Evolutionary conservation across 2,797 vertebrate species (phyloP), one percentile per base, ranked within the genome.

Genomic region (Pangasius djambal): DNA sequence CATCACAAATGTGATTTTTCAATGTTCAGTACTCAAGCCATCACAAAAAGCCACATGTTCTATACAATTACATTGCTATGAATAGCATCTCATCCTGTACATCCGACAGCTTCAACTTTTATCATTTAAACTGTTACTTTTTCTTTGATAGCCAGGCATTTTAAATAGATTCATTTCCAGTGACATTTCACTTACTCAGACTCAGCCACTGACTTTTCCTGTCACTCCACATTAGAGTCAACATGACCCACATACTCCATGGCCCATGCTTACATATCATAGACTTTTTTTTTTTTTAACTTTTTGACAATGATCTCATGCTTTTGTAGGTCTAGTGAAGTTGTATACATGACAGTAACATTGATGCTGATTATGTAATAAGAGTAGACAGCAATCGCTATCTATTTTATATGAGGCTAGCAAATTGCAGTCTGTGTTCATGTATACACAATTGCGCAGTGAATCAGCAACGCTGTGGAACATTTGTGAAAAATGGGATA

Each of bases 281-380:
- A 83, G 79, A 25, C 12, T 40, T 40, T 40, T 81, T 40, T 40
- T 50, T 28, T 44, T 44, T 50, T 48, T 37, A 44, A 74, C 40
- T 10, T 12, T 59, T 57, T 81, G 52, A 28, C 52, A 87, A 85
- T 89, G 65, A 69, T 31, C 40, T 65, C 52, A 22, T 52, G 44
- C 4, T 69, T 85, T 85, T 67, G 25, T 70, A 34, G 10, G n/a
- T 70, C n/a, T 31, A 34, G 4, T 22, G 20, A 34, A 31, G 16
- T 52, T n/a, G 44, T 20, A n/a, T n/a, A 6, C 40, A 37, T 57
- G 18, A 85, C 20, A 70, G 67, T 57, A 8, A 2, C 50, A 37
- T 25, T 70, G 67, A 40, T 28, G 31, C 13, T n/a, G 52, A 72
- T 86, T 86, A 57, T 72, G 31, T 25, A 85, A 25, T 74, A 25